Conservation (phyloP, 1,140 invertebrate species). For the Holcopasites calliopsidis region DNA sequence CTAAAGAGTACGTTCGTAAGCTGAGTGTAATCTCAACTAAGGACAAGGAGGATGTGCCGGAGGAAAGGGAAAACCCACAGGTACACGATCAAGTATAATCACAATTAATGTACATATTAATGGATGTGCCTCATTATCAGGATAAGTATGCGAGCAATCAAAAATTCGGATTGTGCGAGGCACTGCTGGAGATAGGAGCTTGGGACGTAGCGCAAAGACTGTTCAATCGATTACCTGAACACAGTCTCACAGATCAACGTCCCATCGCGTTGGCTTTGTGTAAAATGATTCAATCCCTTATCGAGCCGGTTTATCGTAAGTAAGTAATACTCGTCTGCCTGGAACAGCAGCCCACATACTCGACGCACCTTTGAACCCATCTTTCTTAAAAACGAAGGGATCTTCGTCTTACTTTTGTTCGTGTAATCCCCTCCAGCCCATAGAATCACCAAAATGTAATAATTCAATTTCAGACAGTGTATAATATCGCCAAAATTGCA, state of each 20-base stretch:
- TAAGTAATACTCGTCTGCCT: slow-evolving; percentile 77
- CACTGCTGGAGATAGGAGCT: slow-evolving; percentile 92
- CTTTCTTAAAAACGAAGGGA: too few species aligned
- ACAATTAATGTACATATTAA: too few species aligned
- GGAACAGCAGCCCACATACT: too few species aligned
- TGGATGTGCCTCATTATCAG: slow-evolving; percentile 63
- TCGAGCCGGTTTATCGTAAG: slow-evolving; percentile 94
- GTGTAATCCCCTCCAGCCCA: too few species aligned
- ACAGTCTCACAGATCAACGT: slow-evolving; percentile 88
- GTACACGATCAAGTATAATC: slow-evolving; percentile 61
- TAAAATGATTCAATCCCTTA: slow-evolving; percentile 89
- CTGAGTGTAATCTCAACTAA: slow-evolving; percentile 92
- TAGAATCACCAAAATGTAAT: too few species aligned
- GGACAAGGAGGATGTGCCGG: slow-evolving; percentile 88
- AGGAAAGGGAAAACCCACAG: slow-evolving; percentile 85
- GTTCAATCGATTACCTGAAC: slow-evolving; percentile 90
- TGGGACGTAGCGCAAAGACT: slow-evolving; percentile 92
- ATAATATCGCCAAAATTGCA: slow-evolving; percentile 85
- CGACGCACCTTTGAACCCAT: too few species aligned
- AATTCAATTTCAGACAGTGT: slow-evolving; percentile 86
- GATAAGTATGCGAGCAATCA: slow-evolving; percentile 91
- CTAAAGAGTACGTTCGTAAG: slow-evolving; percentile 92
- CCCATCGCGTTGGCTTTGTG: slow-evolving; percentile 90
- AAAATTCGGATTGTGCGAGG: slow-evolving; percentile 95
- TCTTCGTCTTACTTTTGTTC: too few species aligned